Percentiles rank a stretch among this genome's conserved stretches.
phyloP scores from a whole-genome alignment of 2,888 invertebrate genomes.

The Drosophila affinis region DNA sequence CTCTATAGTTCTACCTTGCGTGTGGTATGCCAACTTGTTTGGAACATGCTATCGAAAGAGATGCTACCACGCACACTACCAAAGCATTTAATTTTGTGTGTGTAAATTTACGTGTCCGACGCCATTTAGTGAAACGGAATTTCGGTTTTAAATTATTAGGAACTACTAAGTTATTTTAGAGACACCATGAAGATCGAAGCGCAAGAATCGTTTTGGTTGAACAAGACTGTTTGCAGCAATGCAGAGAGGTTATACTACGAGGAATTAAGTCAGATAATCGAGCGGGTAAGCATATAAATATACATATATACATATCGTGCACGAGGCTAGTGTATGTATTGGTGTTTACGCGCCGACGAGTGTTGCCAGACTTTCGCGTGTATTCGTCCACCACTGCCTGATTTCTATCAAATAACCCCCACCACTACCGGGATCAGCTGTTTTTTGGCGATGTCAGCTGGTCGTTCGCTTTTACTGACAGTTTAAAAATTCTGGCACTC shows the following conservation, averaged over 20 bases:
- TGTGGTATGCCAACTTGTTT: not conserved
- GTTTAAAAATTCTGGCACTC: conserved; percentile 12
- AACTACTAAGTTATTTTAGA: not conserved
- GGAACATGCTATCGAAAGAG: not conserved
- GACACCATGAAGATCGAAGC: conserved; percentile 51
- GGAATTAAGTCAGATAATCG: not conserved
- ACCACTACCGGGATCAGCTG: too few species aligned
- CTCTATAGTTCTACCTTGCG: not conserved
- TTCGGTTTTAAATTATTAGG: conserved; percentile 1
- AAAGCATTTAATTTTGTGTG: not conserved
- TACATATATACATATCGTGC: too few species aligned
- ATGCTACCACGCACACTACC: not conserved
- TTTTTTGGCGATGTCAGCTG: too few species aligned
- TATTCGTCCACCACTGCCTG: too few species aligned
- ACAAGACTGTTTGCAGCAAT: conserved; percentile 43
- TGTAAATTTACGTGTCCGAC: not conserved
- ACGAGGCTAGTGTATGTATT: too few species aligned
- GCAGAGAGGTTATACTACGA: conserved; percentile 56
- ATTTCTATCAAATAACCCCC: too few species aligned
- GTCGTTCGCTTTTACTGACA: not conserved
- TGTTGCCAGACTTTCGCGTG: too few species aligned
- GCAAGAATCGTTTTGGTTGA: conserved; percentile 48
- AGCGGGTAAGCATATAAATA: not conserved
- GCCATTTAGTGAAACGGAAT: conserved; percentile 1
- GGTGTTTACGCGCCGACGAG: too few species aligned